Conservation (phyloP, 2,888 invertebrate genomes). For the Lissocephala sabroskyi region DNA sequence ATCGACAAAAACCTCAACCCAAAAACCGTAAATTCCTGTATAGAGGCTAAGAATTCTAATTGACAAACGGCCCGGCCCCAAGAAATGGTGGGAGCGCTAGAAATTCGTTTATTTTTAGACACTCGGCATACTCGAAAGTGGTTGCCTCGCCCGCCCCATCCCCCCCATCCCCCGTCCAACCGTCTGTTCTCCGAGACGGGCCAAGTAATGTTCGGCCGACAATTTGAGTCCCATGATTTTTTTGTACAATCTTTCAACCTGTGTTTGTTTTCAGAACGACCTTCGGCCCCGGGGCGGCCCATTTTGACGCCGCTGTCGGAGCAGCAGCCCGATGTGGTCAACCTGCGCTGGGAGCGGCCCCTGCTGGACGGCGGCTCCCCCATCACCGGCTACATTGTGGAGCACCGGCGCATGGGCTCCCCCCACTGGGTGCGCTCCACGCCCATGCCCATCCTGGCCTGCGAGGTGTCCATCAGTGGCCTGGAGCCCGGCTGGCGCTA, state of each 20-base stretch:
- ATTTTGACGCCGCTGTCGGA: conserved; percentile 83
- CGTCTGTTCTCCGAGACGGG: too few relatives aligned
- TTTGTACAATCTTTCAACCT: not conserved
- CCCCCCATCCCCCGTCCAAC: too few relatives aligned
- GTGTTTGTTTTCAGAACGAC: conserved; percentile 75
- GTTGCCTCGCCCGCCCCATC: conserved; percentile 53
- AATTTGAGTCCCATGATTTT: not conserved
- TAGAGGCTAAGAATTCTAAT: conserved; percentile 20
- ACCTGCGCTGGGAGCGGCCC: conserved; percentile 87
- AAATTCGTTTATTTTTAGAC: conserved; percentile 66
- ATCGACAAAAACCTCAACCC: too few relatives aligned
- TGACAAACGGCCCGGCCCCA: conserved; percentile 25
- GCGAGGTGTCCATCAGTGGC: conserved; percentile 85
- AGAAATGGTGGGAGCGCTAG: conserved; percentile 65
- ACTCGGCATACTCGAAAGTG: conserved; percentile 68
- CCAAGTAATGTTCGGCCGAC: too few relatives aligned
- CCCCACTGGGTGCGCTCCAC: conserved; percentile 88
- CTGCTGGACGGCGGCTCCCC: conserved; percentile 90
- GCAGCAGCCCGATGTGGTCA: conserved; percentile 86
- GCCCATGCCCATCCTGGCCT: conserved; percentile 80
- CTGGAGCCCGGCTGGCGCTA: conserved; percentile 90
- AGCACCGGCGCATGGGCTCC: conserved; percentile 83
- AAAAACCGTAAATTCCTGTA: conserved; percentile 6
- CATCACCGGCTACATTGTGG: conserved; percentile 86
- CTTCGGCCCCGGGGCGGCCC: conserved; percentile 87